Evolutionary conservation across 2,113 vertebrate genomes (phyloP).

Genomic region (Serinus canaria): DNA sequence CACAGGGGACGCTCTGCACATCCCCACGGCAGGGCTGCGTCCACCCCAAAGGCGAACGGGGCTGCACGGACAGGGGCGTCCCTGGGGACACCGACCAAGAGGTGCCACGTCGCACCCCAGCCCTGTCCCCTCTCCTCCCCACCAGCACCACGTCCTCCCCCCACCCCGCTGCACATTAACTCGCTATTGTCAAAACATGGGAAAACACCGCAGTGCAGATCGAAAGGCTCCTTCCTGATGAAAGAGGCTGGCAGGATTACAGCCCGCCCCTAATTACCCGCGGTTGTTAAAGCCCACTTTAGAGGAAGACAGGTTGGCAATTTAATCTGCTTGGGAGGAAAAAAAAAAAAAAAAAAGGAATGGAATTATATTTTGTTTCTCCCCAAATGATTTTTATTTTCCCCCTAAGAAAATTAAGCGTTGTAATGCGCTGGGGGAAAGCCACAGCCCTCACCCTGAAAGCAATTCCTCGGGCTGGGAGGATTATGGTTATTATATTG

Average conservation of each 20-base stretch:
- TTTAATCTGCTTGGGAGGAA: background rate
- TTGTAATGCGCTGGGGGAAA: background rate
- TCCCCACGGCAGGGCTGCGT: rapidly evolving
- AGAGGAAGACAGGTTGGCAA: slow-evolving; percentile 21
- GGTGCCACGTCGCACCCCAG: rapidly evolving
- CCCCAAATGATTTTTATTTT: slow-evolving; percentile 26
- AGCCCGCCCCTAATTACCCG: slow-evolving; percentile 56
- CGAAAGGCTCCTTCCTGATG: slow-evolving; percentile 44
- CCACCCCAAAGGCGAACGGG: rapidly evolving
- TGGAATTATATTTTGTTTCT: background rate
- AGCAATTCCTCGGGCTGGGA: background rate
- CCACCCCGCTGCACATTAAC: background rate
- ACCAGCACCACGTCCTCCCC: background rate
- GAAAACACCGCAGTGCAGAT: slow-evolving; percentile 64
- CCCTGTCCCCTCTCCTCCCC: background rate
- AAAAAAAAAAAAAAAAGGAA: background rate
- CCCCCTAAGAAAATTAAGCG: background rate
- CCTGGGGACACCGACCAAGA: background rate
- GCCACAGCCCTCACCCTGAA: background rate
- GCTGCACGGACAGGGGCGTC: background rate
- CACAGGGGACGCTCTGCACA: background rate
- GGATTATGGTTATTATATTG: background rate
- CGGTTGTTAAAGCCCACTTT: slow-evolving; percentile 32
- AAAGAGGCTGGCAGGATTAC: slow-evolving; percentile 52
- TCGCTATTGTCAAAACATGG: slow-evolving; percentile 44